Evolutionary conservation across 1,140 invertebrate species (phyloP), one percentile per base, ranked within the genome.

Genomic region (Pseudomyrmex pallidus): DNA sequence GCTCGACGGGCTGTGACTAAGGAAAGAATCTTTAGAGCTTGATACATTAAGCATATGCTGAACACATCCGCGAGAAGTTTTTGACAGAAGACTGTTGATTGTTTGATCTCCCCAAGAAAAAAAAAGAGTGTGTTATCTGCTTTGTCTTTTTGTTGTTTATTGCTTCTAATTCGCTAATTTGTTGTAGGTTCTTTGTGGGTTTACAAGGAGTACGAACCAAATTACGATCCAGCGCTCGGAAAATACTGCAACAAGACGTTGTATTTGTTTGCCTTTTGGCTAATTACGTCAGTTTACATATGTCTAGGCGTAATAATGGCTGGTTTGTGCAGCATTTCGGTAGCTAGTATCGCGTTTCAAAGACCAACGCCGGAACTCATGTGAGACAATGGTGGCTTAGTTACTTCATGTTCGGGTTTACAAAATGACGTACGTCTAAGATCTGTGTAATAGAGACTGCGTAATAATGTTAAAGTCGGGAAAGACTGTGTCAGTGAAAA

Each of bases 221-320:
- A 95, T 85, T 96, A 95, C 86, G 95, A 96, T 88, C 93, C 94
- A 78, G 74, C 90, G 12, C 83, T 91, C 15, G 90, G 92, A 1
- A 91, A 95, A 86, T 96, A 96, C 90, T 97, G 96, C 89, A 95
- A 96, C 85, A 95, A 95, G 90, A 96, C 95, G 8, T 90, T 96
- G 2, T 97, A 96, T 91, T 93, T 95, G 80, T 97, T 96, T 91
- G 95, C 96, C 35, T 97, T 96, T 90, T 96, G 96, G 96, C 90
- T 96, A 10, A 95, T 96, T 8, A 96, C 96, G 0, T 93, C 95
- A 2, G 93, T 95, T 10, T 96, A 96, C 88, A 96, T 96, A 82
- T 84, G 95, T 1, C 87, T 96, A 17, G 95, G 95, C 5, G 84
- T 95, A 3, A 91, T 95, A 74, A 95, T 94, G 1, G 91, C 95